Conservation (phyloP, 2,113 vertebrate genomes). For the Rostratula benghalensis region DNA sequence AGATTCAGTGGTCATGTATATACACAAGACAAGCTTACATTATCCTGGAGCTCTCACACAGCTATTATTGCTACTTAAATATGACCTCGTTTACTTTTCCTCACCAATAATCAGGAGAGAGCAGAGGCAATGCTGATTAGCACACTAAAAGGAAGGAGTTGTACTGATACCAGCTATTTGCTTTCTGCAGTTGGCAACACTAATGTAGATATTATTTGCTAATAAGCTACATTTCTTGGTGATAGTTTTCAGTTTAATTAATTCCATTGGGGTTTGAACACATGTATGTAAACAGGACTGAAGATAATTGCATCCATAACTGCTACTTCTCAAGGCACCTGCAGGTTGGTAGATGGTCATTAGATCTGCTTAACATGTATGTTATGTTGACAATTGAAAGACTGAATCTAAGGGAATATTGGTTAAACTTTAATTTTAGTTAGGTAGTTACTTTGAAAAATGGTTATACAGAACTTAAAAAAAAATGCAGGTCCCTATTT, state of each 20-base stretch:
- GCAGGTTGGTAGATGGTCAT: background rate
- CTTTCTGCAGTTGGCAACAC: background rate
- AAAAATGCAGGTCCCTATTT: background rate
- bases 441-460: background rate
- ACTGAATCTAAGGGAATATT: background rate
- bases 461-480: background rate
- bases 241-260: background rate
- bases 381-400: background rate
- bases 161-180: background rate
- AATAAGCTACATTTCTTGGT: background rate
- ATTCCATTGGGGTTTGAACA: background rate
- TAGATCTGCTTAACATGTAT: rapidly evolving
- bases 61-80: background rate
- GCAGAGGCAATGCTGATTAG: background rate
- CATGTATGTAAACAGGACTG: background rate
- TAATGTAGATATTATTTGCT: background rate
- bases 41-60: background rate
- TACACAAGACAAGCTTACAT: rapidly evolving
- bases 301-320: background rate
- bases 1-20: background rate
- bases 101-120: background rate
- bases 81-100: background rate
- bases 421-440: background rate
- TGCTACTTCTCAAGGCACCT: background rate
- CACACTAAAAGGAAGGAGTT: background rate